Evolutionary conservation across 2,888 invertebrate genomes (phyloP).

Genomic region (Heteropelma amictum): DNA sequence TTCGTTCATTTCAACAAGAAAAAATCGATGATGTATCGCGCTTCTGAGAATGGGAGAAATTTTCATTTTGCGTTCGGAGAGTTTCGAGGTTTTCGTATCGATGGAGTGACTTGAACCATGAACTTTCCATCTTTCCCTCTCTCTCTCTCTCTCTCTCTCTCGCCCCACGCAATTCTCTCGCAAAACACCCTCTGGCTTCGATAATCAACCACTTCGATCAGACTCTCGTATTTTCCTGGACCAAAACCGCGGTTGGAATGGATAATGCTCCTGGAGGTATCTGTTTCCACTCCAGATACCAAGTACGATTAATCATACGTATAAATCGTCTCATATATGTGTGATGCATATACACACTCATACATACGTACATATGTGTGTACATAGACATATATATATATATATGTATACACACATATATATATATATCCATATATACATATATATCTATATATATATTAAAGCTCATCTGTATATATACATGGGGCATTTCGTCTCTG

Average conservation of each 20-base stretch:
- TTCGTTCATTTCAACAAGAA: neutral
- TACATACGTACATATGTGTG: neutral
- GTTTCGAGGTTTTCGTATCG: constrained; percentile 59
- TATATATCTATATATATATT: no score
- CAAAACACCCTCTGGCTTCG: constrained; percentile 56
- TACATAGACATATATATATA: neutral
- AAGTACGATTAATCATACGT: constrained; percentile 31
- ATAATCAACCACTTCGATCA: constrained; percentile 45
- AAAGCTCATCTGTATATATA: no score
- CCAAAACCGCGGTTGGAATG: constrained; percentile 26
- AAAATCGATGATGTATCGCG: neutral
- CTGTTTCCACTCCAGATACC: constrained; percentile 9
- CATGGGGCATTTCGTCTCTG: no score
- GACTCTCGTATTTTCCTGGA: constrained; percentile 37
- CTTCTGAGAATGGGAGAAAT: constrained; percentile 17
- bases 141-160: neutral
- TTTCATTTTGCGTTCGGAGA: constrained; percentile 30
- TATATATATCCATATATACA: neutral
- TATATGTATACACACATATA: neutral
- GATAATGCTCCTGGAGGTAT: constrained; percentile 35
- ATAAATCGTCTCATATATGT: constrained; percentile 38
- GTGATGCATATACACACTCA: neutral
- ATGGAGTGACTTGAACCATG: constrained; percentile 60
- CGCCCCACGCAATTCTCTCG: constrained; percentile 46
- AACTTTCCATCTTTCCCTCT: constrained; percentile 30